phyloP scores from a whole-genome alignment of 1,140 invertebrate species.

The Thaumetopoea pityocampa region DNA sequence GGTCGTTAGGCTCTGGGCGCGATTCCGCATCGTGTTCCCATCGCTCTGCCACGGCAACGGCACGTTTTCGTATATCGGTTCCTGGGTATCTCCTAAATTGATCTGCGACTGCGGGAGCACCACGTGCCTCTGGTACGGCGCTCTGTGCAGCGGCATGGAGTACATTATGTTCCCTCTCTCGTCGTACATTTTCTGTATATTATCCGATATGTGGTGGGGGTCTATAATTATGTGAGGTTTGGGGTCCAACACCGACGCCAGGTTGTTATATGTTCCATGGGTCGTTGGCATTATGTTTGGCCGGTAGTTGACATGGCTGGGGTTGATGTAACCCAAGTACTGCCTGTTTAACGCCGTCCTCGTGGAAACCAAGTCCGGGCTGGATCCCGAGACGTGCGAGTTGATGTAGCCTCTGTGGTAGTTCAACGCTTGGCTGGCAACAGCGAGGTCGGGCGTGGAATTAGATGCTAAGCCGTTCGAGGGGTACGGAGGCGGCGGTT shows the following conservation, averaged over 20 bases:
- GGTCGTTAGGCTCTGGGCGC: conserved; percentile 81
- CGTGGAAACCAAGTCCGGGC: conserved; percentile 86
- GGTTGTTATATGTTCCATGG: conserved; percentile 84
- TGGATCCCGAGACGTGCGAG: conserved; percentile 82
- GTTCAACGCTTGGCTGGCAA: conserved; percentile 76
- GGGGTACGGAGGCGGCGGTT: conserved; percentile 90
- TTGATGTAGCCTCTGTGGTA: conserved; percentile 76
- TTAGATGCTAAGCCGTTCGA: conserved; percentile 83
- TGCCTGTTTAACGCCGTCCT: conserved; percentile 77
- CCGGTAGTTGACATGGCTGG: conserved; percentile 42
- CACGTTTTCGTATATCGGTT: conserved; percentile 89
- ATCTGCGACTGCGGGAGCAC: conserved; percentile 70
- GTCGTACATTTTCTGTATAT: conserved; percentile 78
- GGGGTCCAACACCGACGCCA: conserved; percentile 67
- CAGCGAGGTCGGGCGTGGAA: conserved; percentile 88
- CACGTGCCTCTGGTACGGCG: conserved; percentile 70
- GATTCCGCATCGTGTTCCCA: conserved; percentile 68
- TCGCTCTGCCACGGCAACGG: conserved; percentile 79
- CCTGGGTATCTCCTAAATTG: conserved; percentile 68
- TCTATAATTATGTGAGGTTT: conserved; percentile 67
- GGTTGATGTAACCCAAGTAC: conserved; percentile 69
- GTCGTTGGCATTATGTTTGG: conserved; percentile 64
- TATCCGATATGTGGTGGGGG: conserved; percentile 72
- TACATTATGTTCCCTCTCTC: conserved; percentile 79
- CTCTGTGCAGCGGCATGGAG: conserved; percentile 75